Conservation (phyloP, 1,140 invertebrate genomes). For the Ruditapes philippinarum region DNA sequence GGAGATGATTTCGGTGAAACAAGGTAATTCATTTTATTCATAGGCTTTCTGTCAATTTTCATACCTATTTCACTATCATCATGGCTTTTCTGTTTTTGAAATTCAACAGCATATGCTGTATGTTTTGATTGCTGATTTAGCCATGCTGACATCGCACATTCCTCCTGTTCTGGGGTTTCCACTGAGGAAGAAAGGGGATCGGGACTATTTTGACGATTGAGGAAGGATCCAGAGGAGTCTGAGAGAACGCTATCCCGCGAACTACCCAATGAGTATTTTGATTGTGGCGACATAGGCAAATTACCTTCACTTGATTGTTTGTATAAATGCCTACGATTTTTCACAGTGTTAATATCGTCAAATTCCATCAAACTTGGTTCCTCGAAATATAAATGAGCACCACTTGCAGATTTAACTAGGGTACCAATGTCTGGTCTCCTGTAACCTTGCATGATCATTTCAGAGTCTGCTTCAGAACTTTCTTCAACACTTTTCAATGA, state of each 20-base stretch:
- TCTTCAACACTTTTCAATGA: constrained; percentile 75
- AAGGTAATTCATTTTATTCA: constrained; percentile 69
- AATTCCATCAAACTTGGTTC: constrained; percentile 58
- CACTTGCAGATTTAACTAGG: constrained; percentile 80
- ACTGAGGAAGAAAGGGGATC: constrained; percentile 69
- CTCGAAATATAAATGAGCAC: constrained; percentile 80
- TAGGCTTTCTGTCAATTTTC: constrained; percentile 61
- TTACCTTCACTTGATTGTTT: constrained; percentile 75
- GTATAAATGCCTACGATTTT: constrained; percentile 28
- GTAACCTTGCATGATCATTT: constrained; percentile 48
- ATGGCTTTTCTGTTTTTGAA: constrained; percentile 51
- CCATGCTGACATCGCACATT: constrained; percentile 58
- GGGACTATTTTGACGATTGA: constrained; percentile 72
- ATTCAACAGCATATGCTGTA: neutral
- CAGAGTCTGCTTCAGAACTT: constrained; percentile 67
- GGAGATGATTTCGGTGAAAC: constrained; percentile 73
- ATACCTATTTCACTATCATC: constrained; percentile 70
- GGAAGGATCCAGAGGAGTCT: constrained; percentile 72
- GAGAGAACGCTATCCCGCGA: constrained; percentile 79
- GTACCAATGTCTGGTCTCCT: constrained; percentile 63
- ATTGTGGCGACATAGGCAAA: constrained; percentile 78
- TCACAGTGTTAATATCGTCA: constrained; percentile 26
- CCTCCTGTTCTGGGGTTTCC: constrained; percentile 70
- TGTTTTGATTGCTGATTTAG: constrained; percentile 52
- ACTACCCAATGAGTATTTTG: constrained; percentile 78